phyloP scores from a whole-genome alignment of 2,888 invertebrate species.

The Cosmorhoe ocellata region DNA sequence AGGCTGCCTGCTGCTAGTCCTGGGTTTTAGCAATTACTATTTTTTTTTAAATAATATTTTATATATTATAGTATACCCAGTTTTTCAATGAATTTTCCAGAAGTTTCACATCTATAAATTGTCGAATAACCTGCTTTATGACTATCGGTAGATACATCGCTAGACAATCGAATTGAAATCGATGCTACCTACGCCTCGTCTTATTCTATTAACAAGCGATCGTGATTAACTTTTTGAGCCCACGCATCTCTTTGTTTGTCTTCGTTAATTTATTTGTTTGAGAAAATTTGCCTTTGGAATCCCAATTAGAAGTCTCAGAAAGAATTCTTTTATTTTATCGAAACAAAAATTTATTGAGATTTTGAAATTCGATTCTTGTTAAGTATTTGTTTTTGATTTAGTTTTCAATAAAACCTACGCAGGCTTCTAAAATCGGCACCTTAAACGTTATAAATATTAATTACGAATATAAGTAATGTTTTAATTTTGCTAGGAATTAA shows the following conservation, averaged over 20 bases:
- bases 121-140: not conserved
- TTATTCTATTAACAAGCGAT: slow-evolving; percentile 39
- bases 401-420: too few relatives aligned
- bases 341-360: not conserved
- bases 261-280: slow-evolving; percentile 13
- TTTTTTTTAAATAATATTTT: too few relatives aligned
- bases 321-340: not conserved
- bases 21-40: too few relatives aligned
- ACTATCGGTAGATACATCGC: slow-evolving; percentile 26
- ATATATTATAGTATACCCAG: too few relatives aligned
- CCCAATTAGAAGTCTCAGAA: slow-evolving; percentile 2
- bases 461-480: too few relatives aligned
- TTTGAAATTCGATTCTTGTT: too few relatives aligned
- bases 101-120: slow-evolving; percentile 12
- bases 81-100: too few relatives aligned
- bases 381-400: too few relatives aligned
- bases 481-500: too few relatives aligned
- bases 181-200: slow-evolving; percentile 62
- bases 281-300: slow-evolving; percentile 3
- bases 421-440: too few relatives aligned
- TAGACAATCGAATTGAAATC: slow-evolving; percentile 53
- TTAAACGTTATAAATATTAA: too few relatives aligned
- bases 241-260: slow-evolving; percentile 42
- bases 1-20: too few relatives aligned
- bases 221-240: slow-evolving; percentile 51